Evolutionary conservation across 2,797 vertebrate genomes (phyloP).

Genomic region (Nannoperca australis): DNA sequence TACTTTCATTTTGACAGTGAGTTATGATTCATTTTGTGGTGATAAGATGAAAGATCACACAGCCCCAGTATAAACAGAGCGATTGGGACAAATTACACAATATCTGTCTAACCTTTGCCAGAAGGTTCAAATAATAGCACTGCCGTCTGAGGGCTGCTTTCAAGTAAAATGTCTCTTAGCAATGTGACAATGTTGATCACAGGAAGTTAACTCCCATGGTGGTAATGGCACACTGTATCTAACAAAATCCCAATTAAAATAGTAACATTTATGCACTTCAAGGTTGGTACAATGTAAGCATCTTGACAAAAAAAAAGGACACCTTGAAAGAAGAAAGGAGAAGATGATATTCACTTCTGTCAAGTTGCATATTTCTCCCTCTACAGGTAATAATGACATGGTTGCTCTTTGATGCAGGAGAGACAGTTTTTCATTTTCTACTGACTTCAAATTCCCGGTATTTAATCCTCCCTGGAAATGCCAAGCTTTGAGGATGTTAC

Average conservation of each 20-base stretch:
- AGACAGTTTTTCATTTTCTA: constrained; percentile 80
- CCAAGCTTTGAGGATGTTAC: constrained; percentile 78
- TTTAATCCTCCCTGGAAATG: constrained; percentile 81
- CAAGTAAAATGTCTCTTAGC: constrained; percentile 48
- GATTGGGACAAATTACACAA: constrained; percentile 37
- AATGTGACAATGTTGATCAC: constrained; percentile 58
- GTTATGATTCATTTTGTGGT: constrained; percentile 32
- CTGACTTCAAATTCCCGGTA: constrained; percentile 77
- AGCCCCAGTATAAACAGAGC: constrained; percentile 34
- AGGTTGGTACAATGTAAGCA: constrained; percentile 44
- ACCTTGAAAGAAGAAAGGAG: constrained; percentile 72
- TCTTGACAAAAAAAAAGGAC: constrained; percentile 67
- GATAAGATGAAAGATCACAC: constrained; percentile 44
- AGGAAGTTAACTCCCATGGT: constrained; percentile 18
- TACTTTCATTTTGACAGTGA: constrained; percentile 43
- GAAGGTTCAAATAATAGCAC: constrained; percentile 43
- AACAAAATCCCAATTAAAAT: constrained; percentile 71
- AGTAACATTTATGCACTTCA: constrained; percentile 53
- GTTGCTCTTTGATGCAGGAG: constrained; percentile 77
- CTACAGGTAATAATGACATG: constrained; percentile 77
- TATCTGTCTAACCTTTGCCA: constrained; percentile 31
- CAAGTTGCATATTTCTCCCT: constrained; percentile 73
- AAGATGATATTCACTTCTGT: constrained; percentile 71
- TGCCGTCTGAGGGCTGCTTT: constrained; percentile 45
- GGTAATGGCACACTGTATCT: constrained; percentile 45